Evolutionary conservation across 2,888 invertebrate genomes (phyloP), one percentile per base, ranked within the genome.

Genomic region (Eurois occulta): DNA sequence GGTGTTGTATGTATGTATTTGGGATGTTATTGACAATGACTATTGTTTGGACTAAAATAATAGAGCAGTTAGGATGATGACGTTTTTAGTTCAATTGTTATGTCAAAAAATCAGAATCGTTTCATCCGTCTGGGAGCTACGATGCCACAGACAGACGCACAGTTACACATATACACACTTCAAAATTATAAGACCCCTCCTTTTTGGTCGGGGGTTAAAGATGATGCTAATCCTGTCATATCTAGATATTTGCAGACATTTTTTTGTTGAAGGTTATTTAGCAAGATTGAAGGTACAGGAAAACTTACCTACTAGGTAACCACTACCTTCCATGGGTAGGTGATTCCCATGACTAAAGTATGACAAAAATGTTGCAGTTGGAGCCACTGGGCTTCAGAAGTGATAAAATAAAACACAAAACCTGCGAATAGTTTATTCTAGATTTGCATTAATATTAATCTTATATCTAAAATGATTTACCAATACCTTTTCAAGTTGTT

Each of bases 401-500:
- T 21, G 7, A 72, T 58, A 60, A 74, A 85, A 86, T 85, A 75
- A 85, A 85, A 85, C 80, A 38, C 86, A 74, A 69, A 80, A 69
- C 72, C 21, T 48, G 52, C 41, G 13, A 62, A 28, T 38, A 18
- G 11, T 85, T 85, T 85, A 85, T 86, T 84, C 6, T 21, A 46
- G 62, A 70, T 21, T 78, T 5, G 32, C 2, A 43, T 35, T 46
- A 46, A 18, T 13, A 28, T 16, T 28, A 46, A n/a, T 28, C 18
- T 65, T 13, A n/a, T 21, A 11, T 16, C n/a, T 65, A 24, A 41
- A 43, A 48, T 10, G 16, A 60, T 48, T 72, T 64, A 66, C 62
- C 48, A n/a, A 66, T 46, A 58, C 41, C 72, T 62, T 48, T 69
- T 3, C 10, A 62, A 32, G 16, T 18, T 58, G 24, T 35, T 18